Conservation (phyloP, 2,888 invertebrate species). For the Mayetiola destructor region DNA sequence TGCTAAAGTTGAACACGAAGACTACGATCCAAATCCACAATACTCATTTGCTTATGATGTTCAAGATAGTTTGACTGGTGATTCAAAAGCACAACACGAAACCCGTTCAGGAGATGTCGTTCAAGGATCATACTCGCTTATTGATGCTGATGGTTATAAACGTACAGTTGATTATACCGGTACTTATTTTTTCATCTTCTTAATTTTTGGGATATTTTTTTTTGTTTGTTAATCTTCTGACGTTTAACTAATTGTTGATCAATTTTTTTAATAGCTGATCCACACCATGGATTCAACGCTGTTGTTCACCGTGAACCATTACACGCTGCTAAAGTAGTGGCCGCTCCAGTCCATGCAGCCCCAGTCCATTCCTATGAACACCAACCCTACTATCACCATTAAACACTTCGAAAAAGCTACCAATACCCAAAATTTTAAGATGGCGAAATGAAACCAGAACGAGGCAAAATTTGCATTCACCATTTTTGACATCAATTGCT, state of each 20-base stretch:
- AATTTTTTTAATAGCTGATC: background rate
- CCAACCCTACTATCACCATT: slow-evolving; percentile 7
- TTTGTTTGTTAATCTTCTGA: background rate
- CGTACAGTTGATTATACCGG: slow-evolving; percentile 47
- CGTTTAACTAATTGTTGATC: background rate
- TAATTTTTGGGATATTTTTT: slow-evolving; percentile 29
- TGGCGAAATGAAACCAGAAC: too few species aligned
- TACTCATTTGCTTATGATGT: slow-evolving; percentile 39
- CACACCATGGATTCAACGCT: slow-evolving; percentile 29
- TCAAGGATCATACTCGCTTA: slow-evolving; percentile 40
- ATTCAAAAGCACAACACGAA: slow-evolving; percentile 43
- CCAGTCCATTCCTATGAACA: slow-evolving; percentile 17
- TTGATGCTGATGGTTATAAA: slow-evolving; percentile 45
- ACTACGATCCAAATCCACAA: slow-evolving; percentile 33
- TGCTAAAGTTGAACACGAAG: background rate
- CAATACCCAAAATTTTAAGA: too few species aligned
- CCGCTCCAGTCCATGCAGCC: slow-evolving; percentile 18
- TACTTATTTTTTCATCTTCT: too few species aligned
- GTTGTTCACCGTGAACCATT: slow-evolving; percentile 32
- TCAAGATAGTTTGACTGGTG: slow-evolving; percentile 38
- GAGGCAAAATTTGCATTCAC: too few species aligned
- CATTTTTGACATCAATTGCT: too few species aligned
- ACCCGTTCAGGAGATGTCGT: slow-evolving; percentile 49
- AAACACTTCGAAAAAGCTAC: background rate
- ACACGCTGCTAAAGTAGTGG: slow-evolving; percentile 16